These are phyloP conservation scores for Actinostola sp. DNA, from an alignment of 92 coral and sea anemone species.

Conservation along the genomic window DNA sequence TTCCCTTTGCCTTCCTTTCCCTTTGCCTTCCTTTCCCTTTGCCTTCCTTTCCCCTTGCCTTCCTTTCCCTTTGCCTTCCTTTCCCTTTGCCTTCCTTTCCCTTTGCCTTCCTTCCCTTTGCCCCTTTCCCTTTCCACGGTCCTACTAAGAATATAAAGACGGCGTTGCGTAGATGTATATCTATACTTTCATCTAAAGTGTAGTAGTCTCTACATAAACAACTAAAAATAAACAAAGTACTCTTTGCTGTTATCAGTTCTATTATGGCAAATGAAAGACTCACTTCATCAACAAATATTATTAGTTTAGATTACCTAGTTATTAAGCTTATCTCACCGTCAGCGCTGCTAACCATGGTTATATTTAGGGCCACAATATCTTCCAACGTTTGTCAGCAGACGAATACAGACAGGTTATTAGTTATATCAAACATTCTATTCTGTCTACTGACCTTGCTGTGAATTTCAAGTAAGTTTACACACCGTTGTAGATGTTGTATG, in stretches of 20 bases:
- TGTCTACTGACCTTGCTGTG: slow-evolving; percentile 93
- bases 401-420: slow-evolving; percentile 96
- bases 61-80: neutral
- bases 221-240: no score
- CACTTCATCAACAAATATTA: no score
- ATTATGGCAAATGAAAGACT: no score
- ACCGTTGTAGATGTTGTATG: no score
- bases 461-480: slow-evolving; percentile 90
- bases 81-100: neutral
- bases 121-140: neutral
- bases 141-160: no score
- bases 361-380: slow-evolving; percentile 94
- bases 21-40: neutral
- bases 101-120: neutral
- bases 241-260: no score
- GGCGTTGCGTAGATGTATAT: no score
- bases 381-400: slow-evolving; percentile 90
- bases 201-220: no score
- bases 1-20: no score
- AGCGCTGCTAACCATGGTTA: neutral
- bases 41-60: no score
- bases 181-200: no score
- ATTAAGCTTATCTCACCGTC: neutral
- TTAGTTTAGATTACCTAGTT: no score
- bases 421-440: slow-evolving; percentile 93